A percentile compares a stretch with the other conserved stretches of the same genome.
phyloP scores from a whole-genome alignment of 23 tunicate species.

The Oikopleura vanhoeffeni region DNA sequence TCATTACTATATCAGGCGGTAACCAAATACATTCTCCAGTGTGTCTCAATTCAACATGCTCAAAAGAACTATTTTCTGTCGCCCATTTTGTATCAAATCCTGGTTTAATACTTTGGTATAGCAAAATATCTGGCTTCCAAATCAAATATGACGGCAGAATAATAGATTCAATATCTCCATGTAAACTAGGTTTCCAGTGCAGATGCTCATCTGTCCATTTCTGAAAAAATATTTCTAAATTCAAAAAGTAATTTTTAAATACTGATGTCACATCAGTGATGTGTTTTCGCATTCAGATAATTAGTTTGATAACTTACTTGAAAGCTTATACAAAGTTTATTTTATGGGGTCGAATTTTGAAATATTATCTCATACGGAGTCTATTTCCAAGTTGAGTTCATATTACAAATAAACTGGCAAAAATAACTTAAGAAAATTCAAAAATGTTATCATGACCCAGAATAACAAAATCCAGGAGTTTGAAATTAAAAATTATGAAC shows the following conservation, averaged over 20 bases:
- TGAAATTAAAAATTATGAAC: too few species aligned
- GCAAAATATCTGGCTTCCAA: slow-evolving; percentile 3
- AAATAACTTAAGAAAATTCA: background rate
- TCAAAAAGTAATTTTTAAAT: too few species aligned
- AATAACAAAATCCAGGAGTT: too few species aligned
- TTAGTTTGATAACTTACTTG: too few species aligned
- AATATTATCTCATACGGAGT: too few species aligned
- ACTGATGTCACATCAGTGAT: too few species aligned
- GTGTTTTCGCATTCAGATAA: too few species aligned
- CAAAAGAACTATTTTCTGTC: slow-evolving; percentile 21
- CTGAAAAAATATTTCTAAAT: too few species aligned
- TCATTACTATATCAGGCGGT: background rate
- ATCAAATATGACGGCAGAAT: background rate
- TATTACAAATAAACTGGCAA: too few species aligned
- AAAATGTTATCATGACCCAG: background rate
- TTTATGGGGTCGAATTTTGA: too few species aligned
- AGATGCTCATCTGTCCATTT: background rate
- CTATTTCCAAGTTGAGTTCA: too few species aligned
- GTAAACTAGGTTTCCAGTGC: background rate
- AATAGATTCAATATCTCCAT: background rate
- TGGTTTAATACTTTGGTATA: background rate
- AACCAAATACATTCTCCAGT: background rate
- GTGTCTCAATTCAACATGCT: background rate
- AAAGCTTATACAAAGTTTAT: too few species aligned
- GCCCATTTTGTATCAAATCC: slow-evolving; percentile 4